Base-by-base conservation (phyloP, 2,888 invertebrate species). In the Cantharis rustica region DNA sequence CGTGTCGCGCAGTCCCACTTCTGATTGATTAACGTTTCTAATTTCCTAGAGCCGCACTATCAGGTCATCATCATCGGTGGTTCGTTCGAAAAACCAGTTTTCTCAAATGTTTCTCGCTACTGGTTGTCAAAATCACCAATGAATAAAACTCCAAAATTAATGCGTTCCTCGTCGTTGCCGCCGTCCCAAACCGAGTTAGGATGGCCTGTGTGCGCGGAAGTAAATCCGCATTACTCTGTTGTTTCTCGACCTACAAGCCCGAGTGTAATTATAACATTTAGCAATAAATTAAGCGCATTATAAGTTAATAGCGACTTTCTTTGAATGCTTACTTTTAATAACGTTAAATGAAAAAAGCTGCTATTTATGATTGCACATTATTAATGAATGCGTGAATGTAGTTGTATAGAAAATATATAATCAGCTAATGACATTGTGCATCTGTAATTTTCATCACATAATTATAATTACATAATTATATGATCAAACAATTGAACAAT, bases 401-500 rank as follows among this genome's bases (percentile, higher is more conserved):
- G 16, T 11, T 63, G 16, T 66, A 66, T 66, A 31, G 27, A 63
- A 71, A 62, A 15, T 63, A 71, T 26, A 16, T 27, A 27, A 15
- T 27, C 23, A 20, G 16, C 63, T 23, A 23, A 26, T 63, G 64
- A 66, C 64, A 71, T 20, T 71, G 62, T 72, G 72, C 72, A 72
- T 31, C 66, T 72, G 15, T 47, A 68, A 17, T 62, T 66, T 61
- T 64, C 27, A 26, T 69, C 69, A 31, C 16, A 31, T 71, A 75
- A 75, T 75, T 61, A 75, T 70, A 71, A 68, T 68, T 71, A 72
- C 71, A 69, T 68, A 75, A 75, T 69, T 26, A 69, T 26, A 68
- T 64, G 68, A 75, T 79, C 71, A 77, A 77, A 79, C 76, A 79
- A 79, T 75, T 74, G 61, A 69, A 78, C 77, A 78, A 80, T 79